Percentiles rank a stretch among this genome's conserved stretches.
Conservation (phyloP, 2,113 vertebrate genomes). For the Atherinomorus stipes region DNA sequence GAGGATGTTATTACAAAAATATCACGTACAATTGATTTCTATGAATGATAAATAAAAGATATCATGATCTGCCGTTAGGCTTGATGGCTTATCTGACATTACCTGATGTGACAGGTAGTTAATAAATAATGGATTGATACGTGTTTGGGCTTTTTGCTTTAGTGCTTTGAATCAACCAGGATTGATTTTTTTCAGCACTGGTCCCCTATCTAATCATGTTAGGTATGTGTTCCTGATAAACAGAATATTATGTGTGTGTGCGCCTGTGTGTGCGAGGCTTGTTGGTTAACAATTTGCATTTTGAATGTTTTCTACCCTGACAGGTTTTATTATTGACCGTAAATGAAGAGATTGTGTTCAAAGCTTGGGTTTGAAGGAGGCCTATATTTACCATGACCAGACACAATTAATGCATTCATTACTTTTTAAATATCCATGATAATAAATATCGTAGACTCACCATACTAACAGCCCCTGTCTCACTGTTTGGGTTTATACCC, state of each 20-base stretch:
- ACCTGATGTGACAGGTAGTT: slow-evolving; percentile 50
- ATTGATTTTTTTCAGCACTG: slow-evolving; percentile 70
- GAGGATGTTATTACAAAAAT: neutral
- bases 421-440: slow-evolving; percentile 50
- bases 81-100: slow-evolving; percentile 15
- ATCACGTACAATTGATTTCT: slow-evolving; percentile 22
- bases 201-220: slow-evolving; percentile 60
- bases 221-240: slow-evolving; percentile 44
- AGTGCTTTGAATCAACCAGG: slow-evolving; percentile 52
- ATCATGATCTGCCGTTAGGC: neutral
- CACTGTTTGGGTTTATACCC: neutral
- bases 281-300: slow-evolving; percentile 75
- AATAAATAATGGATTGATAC: slow-evolving; percentile 64
- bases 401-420: slow-evolving; percentile 61
- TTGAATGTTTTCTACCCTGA: slow-evolving; percentile 76
- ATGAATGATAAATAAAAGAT: slow-evolving; percentile 16
- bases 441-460: slow-evolving; percentile 28
- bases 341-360: slow-evolving; percentile 61
- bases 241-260: slow-evolving; percentile 7
- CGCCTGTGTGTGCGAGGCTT: slow-evolving; percentile 29
- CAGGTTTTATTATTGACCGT: slow-evolving; percentile 68
- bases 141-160: slow-evolving; percentile 51
- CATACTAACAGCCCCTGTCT: slow-evolving; percentile 45
- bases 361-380: slow-evolving; percentile 45
- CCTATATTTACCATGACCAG: slow-evolving; percentile 51